Evolutionary conservation across 2,113 vertebrate genomes (phyloP).

Genomic region (Oncorhynchus gorbuscha): DNA sequence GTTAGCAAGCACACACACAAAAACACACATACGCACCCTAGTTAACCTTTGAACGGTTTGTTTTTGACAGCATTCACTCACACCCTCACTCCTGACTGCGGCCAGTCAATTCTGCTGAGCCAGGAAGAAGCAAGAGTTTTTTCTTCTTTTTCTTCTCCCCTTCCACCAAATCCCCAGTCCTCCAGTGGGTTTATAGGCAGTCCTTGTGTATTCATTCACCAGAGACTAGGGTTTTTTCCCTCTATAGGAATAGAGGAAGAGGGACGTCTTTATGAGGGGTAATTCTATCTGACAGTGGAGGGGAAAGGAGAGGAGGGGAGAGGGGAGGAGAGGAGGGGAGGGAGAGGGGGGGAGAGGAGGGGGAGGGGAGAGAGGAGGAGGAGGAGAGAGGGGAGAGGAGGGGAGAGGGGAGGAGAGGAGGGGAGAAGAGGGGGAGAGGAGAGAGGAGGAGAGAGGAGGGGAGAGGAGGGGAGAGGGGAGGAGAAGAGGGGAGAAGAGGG

Average conservation of each 20-base stretch:
- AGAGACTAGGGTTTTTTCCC: constrained; percentile 32
- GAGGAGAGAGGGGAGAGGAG: too few relatives aligned
- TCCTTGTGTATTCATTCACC: constrained; percentile 35
- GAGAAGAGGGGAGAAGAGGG: too few relatives aligned
- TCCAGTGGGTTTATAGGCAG: constrained; percentile 30
- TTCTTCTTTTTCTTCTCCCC: neutral
- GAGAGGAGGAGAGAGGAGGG: too few relatives aligned
- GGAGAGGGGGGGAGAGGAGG: too few relatives aligned
- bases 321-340: too few relatives aligned
- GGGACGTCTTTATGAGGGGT: constrained; percentile 20
- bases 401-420: too few relatives aligned
- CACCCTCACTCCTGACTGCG: constrained; percentile 25
- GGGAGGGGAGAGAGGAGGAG: too few relatives aligned
- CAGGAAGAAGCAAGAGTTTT: constrained; percentile 24
- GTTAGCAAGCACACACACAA: too few relatives aligned
- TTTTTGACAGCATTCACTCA: neutral
- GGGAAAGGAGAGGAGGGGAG: neutral
- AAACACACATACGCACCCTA: too few relatives aligned
- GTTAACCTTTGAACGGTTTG: too few relatives aligned
- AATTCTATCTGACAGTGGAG: constrained; percentile 22
- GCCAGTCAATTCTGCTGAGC: constrained; percentile 36
- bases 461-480: too few relatives aligned
- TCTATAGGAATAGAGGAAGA: neutral
- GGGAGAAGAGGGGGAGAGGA: too few relatives aligned
- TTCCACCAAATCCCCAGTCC: neutral